phyloP scores from a whole-genome alignment of 2,113 vertebrate species.

The Connochaetes taurinus region DNA sequence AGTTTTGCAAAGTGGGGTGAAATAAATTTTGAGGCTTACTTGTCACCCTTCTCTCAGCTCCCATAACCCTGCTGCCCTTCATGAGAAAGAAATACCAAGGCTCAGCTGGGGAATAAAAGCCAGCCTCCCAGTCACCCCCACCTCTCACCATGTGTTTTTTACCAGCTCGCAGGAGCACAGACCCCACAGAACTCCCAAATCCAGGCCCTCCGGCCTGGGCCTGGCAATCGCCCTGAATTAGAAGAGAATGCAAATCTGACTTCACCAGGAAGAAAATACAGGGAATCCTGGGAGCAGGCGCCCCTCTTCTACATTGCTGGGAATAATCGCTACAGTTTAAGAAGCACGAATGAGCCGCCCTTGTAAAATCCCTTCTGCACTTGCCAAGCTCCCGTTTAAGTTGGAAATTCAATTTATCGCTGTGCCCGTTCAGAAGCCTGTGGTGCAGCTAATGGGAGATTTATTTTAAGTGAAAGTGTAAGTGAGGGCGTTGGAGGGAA shows the following conservation, averaged over 20 bases:
- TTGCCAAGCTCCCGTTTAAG: constrained; percentile 16
- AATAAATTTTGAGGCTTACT: constrained; percentile 52
- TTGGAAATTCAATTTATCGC: constrained; percentile 48
- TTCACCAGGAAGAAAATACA: constrained; percentile 39
- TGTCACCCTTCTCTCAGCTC: constrained; percentile 53
- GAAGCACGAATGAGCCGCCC: not conserved
- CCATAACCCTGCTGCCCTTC: constrained; percentile 6
- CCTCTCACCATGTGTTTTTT: not conserved
- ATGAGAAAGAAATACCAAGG: constrained; percentile 60
- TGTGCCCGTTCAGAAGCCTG: constrained; percentile 34
- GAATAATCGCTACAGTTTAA: constrained; percentile 42
- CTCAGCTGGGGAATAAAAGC: constrained; percentile 60
- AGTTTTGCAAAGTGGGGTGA: not conserved
- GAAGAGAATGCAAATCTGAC: constrained; percentile 68
- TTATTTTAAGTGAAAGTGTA: constrained; percentile 43
- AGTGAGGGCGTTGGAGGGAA: not conserved
- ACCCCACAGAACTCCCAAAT: not conserved
- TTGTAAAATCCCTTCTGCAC: constrained; percentile 29
- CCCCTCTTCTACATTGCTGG: constrained; percentile 53
- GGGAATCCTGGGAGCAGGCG: constrained; percentile 14
- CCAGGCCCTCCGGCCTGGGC: constrained; percentile 46
- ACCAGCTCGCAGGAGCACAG: not conserved
- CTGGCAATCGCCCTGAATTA: constrained; percentile 67
- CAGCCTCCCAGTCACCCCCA: constrained; percentile 46
- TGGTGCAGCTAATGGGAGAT: constrained; percentile 13